Base-by-base conservation (phyloP, 2,797 vertebrate species). In the Cossypha polioptera region DNA sequence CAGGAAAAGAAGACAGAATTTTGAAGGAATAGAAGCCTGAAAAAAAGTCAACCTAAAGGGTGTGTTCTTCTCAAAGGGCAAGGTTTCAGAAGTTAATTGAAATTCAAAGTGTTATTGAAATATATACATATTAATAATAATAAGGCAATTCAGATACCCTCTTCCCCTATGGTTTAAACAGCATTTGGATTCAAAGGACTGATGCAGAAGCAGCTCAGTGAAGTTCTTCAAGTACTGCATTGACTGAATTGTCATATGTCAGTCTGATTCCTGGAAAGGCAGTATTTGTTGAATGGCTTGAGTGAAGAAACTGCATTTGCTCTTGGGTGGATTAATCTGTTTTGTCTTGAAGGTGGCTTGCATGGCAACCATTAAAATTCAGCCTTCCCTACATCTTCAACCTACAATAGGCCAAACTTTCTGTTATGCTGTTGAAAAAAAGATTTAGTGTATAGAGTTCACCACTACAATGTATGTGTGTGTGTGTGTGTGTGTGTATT, bases 401-500 rank as follows among this genome's bases (percentile, higher is more conserved):
- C 62, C 78, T 88, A 79, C 88, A 96, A 69, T 95, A 94, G 96
- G 96, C 91, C 95, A 97, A 96, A 95, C 59, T 89, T 86, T 96
- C 94, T 89, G 95, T 98, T 96, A 96, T 87, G 96, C 97, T 96
- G 94, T 98, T 98, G 92, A 92, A 97, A 97, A 97, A 95, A 96
- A 96, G 92, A 82, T n/a, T 73, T 97, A 98, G 97, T 96, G 92
- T 98, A 96, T 94, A 88, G 95, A 96, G 95, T 97, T 97, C 94
- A 87, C 78, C 79, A 86, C 82, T 95, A 95, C 91, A 90, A 47
- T 50, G 65, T 93, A 24, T 43, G 65, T 87, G 67, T 94, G 86
- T 75, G 47, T 80, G 35, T 80, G 35, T 36, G 47, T 48, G 24
- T 47, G 86, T 72, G 43, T 94, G 79, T 84, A 63, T 82, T 95